Evolutionary conservation across 2,113 vertebrate species (phyloP), one percentile per base, ranked within the genome.

Genomic region (Marmota flaviventris): DNA sequence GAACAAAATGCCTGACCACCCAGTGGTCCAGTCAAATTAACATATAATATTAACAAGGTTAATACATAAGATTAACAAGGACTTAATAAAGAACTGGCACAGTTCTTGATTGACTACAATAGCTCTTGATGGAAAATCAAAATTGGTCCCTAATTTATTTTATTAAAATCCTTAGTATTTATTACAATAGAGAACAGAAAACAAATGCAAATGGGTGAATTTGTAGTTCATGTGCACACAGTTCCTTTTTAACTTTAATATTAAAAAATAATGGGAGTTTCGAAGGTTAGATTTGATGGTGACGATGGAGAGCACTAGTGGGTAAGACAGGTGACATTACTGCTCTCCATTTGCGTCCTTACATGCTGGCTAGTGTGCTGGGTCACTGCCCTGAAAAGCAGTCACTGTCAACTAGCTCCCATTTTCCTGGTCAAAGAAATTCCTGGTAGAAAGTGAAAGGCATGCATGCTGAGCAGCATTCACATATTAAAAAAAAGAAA

Each of bases 311-410:
- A 85, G n/a, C 8, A 22, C 14, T 53, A 17, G 53, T 1, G 18
- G 51, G 58, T 16, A 0, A 51, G 24, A 9, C 0, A 0, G 1
- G 9, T 12, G 51, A 16, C 29, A n/a, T 39, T n/a, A 2, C 20
- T 20, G 10, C 4, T 37, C n/a, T 45, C 29, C 48, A 32, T 9
- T 13, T 11, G 11, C 24, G n/a, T 17, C 32, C 76, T 78, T 65
- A 11, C 45, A 8, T 16, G 42, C 12, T 18, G 37, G 27, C 37
- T 12, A 18, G 2, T 0, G 1, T 32, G n/a, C 32, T 29, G 51
- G 76, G 11, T n/a, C 61, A 39, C 6, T 0, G 58, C 39, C 53
- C 67, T 1, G 37, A 85, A 61, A 5, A 70, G 13, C 13, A 20
- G 65, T 1, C 2, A 8, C 34, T 51, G 14, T 16, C 51, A 4